These are phyloP conservation scores for Teleopsis dalmanni DNA, from an alignment of 1,140 invertebrate genomes.

Conservation along the genomic window DNA sequence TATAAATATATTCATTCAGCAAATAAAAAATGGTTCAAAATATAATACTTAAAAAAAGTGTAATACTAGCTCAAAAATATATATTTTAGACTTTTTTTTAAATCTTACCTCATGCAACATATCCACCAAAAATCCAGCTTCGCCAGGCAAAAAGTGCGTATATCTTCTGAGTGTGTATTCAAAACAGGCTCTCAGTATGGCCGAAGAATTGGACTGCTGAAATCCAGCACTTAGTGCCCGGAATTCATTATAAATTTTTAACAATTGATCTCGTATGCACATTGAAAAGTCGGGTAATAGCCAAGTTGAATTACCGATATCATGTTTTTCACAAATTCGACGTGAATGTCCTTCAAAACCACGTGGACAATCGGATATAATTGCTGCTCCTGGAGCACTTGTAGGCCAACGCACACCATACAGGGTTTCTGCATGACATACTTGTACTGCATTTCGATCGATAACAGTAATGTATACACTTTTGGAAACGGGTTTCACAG, in stretches of 20 bases:
- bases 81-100: neutral
- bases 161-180: constrained; percentile 35
- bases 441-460: constrained; percentile 50
- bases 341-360: constrained; percentile 47
- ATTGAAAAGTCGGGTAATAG: constrained; percentile 63
- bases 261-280: constrained; percentile 59
- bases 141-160: constrained; percentile 35
- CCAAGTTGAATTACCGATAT: constrained; percentile 59
- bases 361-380: constrained; percentile 53
- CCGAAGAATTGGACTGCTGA: constrained; percentile 51
- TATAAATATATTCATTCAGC: too few relatives aligned
- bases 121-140: constrained; percentile 40
- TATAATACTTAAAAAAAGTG: too few relatives aligned
- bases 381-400: constrained; percentile 54
- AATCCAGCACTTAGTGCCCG: constrained; percentile 56
- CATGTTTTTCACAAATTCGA: constrained; percentile 52
- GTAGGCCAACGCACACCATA: constrained; percentile 53
- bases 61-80: too few relatives aligned
- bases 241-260: constrained; percentile 58
- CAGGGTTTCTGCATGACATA: constrained; percentile 46
- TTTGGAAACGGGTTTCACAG: constrained; percentile 50
- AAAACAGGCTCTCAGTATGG: constrained; percentile 44
- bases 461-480: constrained; percentile 56
- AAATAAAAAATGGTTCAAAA: too few relatives aligned
- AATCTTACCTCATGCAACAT: constrained; percentile 40